These are phyloP conservation scores for Phocoena sinus DNA, from an alignment of 2,113 vertebrate genomes.

Conservation along the genomic window DNA sequence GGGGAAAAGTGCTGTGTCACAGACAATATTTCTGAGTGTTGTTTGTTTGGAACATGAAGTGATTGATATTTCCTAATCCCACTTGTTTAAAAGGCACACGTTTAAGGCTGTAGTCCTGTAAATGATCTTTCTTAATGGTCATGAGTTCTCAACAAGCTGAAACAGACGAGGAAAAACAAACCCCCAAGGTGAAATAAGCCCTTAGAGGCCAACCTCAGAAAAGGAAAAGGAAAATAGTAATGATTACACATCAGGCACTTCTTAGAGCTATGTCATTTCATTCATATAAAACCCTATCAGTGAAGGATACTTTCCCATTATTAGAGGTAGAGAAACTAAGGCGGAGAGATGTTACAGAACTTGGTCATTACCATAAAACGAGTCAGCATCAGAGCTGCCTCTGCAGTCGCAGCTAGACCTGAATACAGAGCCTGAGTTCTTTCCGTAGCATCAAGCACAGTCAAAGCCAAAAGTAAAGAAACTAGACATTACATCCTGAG, in stretches of 20 bases:
- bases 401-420: background rate
- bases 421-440: background rate
- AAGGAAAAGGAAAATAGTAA: background rate
- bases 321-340: background rate
- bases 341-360: background rate
- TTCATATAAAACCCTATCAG: background rate
- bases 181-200: slow-evolving; percentile 5
- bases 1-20: slow-evolving; percentile 42
- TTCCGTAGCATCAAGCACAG: background rate
- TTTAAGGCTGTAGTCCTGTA: slow-evolving; percentile 6
- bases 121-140: slow-evolving; percentile 40
- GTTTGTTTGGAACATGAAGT: slow-evolving; percentile 28
- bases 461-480: background rate
- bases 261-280: background rate
- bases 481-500: background rate
- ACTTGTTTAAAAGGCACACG: slow-evolving; percentile 40
- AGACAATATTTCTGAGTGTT: slow-evolving; percentile 24
- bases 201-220: background rate
- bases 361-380: background rate
- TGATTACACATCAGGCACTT: background rate
- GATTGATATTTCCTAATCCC: slow-evolving; percentile 45
- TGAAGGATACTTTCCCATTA: background rate
- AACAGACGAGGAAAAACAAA: slow-evolving; percentile 43
- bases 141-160: slow-evolving; percentile 27
- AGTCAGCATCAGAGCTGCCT: background rate